These are phyloP conservation scores for Pterocles gutturalis DNA, from an alignment of 2,113 vertebrate species.

Conservation along the genomic window DNA sequence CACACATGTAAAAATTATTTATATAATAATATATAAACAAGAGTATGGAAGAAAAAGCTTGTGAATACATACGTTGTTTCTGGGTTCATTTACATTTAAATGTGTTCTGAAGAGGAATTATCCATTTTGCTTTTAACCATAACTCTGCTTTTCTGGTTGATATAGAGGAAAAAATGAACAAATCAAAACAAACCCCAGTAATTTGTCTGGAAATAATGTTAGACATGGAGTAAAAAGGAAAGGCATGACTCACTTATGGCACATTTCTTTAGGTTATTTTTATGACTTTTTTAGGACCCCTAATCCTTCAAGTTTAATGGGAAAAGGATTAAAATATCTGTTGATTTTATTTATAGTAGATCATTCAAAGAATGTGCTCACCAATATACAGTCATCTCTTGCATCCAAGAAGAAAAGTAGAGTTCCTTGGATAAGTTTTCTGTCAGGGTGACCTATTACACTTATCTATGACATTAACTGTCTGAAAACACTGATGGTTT, in stretches of 20 bases:
- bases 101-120: background rate
- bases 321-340: rapidly evolving
- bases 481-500: background rate
- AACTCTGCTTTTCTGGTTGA: background rate
- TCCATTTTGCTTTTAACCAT: background rate
- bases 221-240: background rate
- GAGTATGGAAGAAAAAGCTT: background rate
- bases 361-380: background rate
- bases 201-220: background rate
- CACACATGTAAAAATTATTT: background rate
- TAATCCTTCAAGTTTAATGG: background rate
- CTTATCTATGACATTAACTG: background rate
- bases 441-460: background rate
- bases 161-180: background rate
- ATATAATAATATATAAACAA: no score
- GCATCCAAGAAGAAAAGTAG: background rate
- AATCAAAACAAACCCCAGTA: rapidly evolving
- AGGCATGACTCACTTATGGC: background rate
- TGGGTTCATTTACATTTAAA: background rate
- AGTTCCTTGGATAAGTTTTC: background rate
- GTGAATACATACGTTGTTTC: background rate
- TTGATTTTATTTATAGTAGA: background rate
- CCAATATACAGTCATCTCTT: background rate
- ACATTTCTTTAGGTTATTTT: background rate
- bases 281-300: background rate